phyloP scores from a whole-genome alignment of 2,888 invertebrate genomes.

The Platycnemis pennipes region DNA sequence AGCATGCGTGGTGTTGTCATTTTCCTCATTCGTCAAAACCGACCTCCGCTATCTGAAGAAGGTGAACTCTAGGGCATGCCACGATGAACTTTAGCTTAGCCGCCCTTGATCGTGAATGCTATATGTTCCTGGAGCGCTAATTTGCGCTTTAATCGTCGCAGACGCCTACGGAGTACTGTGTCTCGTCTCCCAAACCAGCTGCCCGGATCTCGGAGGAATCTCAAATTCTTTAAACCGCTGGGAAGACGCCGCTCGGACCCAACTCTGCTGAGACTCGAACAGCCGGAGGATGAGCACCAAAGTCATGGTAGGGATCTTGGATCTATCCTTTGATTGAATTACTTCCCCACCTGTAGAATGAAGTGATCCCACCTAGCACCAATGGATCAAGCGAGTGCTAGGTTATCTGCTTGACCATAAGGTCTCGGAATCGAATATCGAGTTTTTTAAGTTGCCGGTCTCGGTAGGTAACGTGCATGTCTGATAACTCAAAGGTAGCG shows the following conservation, averaged over 20 bases:
- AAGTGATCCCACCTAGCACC: too few relatives aligned
- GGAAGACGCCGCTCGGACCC: neutral
- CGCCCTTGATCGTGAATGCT: slow-evolving; percentile 62
- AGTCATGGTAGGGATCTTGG: slow-evolving; percentile 30
- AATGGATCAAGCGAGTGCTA: neutral
- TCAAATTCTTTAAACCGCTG: neutral
- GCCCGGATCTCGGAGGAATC: neutral
- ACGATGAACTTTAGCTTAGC: slow-evolving; percentile 9
- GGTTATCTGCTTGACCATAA: too few relatives aligned
- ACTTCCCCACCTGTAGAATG: too few relatives aligned
- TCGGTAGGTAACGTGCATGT: too few relatives aligned
- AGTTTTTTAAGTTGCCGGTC: too few relatives aligned
- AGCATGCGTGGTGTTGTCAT: slow-evolving; percentile 21
- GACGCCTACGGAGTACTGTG: neutral
- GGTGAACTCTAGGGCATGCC: slow-evolving; percentile 9
- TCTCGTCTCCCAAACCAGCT: neutral
- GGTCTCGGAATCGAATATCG: too few relatives aligned
- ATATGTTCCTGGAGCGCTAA: slow-evolving; percentile 47
- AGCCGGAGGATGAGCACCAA: slow-evolving; percentile 44
- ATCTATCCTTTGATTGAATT: neutral
- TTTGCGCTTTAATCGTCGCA: slow-evolving; percentile 54
- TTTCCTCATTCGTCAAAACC: slow-evolving; percentile 15
- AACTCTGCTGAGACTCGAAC: neutral
- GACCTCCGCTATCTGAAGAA: slow-evolving; percentile 35
- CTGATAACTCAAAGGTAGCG: too few relatives aligned